Evolutionary conservation across 2,797 vertebrate species (phyloP).

Genomic region (Amniataba percoides): DNA sequence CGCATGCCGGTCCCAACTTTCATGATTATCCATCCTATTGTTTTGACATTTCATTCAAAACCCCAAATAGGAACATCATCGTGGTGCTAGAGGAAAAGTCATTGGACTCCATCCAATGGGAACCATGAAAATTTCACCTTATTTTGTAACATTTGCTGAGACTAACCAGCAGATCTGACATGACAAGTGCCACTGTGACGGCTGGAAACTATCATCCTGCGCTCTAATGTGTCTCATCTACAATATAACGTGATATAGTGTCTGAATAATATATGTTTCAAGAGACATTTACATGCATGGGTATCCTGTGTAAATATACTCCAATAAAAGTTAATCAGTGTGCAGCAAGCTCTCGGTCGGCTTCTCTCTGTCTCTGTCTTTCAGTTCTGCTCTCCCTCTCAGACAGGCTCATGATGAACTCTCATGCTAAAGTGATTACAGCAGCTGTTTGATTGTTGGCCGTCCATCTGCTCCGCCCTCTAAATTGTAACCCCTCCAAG

Average conservation of each 20-base stretch:
- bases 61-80: not conserved
- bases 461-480: conserved; percentile 78
- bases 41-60: not conserved
- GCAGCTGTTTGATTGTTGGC: conserved; percentile 79
- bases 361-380: not conserved
- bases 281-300: not conserved
- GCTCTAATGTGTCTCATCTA: not conserved
- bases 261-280: not conserved
- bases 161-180: not conserved
- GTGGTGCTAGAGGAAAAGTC: not conserved
- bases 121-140: not conserved
- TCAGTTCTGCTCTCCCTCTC: conserved; percentile 33
- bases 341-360: conserved; percentile 1
- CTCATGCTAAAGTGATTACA: conserved; percentile 79
- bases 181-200: too few species aligned
- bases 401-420: conserved; percentile 69
- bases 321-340: not conserved
- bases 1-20: not conserved
- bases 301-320: not conserved
- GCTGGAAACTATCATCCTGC: not conserved
- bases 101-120: not conserved
- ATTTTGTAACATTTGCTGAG: not conserved
- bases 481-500: conserved; percentile 78
- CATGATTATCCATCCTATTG: not conserved
- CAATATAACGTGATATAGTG: not conserved